phyloP scores from a whole-genome alignment of 2,797 vertebrate genomes.

The Cyprinella venusta region DNA sequence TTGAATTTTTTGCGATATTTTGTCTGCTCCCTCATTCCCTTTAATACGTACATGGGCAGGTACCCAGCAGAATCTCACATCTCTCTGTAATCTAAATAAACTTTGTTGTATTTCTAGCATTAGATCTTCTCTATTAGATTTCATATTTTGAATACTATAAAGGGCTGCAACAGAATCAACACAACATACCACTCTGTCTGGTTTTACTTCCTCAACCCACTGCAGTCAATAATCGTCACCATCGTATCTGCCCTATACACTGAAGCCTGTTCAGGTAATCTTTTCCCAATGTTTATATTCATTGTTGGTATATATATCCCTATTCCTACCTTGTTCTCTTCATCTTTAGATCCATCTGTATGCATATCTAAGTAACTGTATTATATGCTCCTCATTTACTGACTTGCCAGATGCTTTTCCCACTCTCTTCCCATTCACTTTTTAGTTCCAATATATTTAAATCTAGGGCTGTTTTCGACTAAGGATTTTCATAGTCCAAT shows the following conservation, averaged over 20 bases:
- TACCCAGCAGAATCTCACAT: too few relatives aligned
- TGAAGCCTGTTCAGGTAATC: background rate
- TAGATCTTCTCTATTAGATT: too few relatives aligned
- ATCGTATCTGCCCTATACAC: background rate
- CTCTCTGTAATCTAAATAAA: too few relatives aligned
- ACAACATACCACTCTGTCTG: background rate
- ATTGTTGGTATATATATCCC: background rate
- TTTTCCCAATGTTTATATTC: background rate
- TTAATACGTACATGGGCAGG: too few relatives aligned
- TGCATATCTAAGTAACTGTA: background rate
- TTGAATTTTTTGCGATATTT: too few relatives aligned
- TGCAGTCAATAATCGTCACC: background rate
- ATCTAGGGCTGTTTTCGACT: too few relatives aligned
- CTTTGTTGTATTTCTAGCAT: too few relatives aligned
- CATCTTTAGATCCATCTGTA: background rate
- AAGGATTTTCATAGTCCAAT: too few relatives aligned
- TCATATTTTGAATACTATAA: too few relatives aligned
- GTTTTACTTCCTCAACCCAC: background rate
- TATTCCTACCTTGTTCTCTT: background rate
- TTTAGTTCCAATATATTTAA: too few relatives aligned
- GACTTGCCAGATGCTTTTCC: conserved; percentile 2
- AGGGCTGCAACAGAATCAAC: background rate
- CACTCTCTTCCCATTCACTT: background rate
- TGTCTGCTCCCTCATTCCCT: too few relatives aligned
- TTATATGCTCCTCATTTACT: background rate